Evolutionary conservation across 2,888 invertebrate genomes (phyloP).

Genomic region (Leptinotarsa haldemani): DNA sequence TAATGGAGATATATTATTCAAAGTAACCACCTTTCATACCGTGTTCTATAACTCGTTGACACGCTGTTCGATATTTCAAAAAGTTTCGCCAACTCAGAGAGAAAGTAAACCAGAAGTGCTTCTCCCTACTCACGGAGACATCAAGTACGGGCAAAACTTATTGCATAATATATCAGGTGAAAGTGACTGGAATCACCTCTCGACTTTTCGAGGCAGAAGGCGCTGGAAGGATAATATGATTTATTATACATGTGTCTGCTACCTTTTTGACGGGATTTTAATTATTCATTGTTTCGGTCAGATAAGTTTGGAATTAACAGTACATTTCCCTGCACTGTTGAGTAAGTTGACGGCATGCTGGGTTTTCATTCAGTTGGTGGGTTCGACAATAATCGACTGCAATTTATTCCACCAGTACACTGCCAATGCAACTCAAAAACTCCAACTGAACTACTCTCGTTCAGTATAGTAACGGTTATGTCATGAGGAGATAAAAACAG

Average conservation of each 20-base stretch:
- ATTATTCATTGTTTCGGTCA: neutral
- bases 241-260: conserved; percentile 11
- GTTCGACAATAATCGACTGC: too few species aligned
- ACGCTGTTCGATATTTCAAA: neutral
- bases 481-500: too few species aligned
- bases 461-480: too few species aligned
- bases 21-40: too few species aligned
- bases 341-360: too few species aligned
- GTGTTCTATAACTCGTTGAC: neutral
- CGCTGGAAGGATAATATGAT: neutral
- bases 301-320: neutral
- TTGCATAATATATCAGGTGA: conserved; percentile 17
- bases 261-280: conserved; percentile 8
- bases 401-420: too few species aligned
- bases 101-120: neutral
- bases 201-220: neutral
- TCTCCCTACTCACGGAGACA: conserved; percentile 5
- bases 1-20: too few species aligned
- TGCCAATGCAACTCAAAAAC: too few species aligned
- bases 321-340: neutral
- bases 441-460: too few species aligned
- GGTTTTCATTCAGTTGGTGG: too few species aligned
- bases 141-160: conserved; percentile 16
- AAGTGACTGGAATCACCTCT: conserved; percentile 13
- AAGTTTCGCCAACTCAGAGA: neutral